Percentiles rank a stretch among this genome's conserved stretches.
Conservation (phyloP, 2,113 vertebrate genomes). For the Myotis yumanensis region DNA sequence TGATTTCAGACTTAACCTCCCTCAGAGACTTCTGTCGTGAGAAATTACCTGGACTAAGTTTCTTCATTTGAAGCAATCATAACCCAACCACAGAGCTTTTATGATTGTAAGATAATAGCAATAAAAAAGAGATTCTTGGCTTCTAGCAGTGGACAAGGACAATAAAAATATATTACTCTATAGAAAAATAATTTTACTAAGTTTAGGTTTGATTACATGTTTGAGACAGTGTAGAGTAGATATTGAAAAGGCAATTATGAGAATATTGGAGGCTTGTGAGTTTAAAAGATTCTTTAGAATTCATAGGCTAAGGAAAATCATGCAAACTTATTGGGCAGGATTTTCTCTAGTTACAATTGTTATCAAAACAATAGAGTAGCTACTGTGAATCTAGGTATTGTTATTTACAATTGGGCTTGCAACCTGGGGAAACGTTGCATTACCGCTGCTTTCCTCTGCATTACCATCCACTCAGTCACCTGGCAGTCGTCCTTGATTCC, state of each 20-base stretch:
- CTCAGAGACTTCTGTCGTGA: slow-evolving; percentile 74
- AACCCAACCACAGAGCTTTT: slow-evolving; percentile 64
- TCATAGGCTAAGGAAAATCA: neutral
- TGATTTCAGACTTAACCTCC: slow-evolving; percentile 78
- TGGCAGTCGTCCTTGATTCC: neutral
- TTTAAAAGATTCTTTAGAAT: slow-evolving; percentile 51
- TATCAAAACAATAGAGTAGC: neutral
- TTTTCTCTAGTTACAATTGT: slow-evolving; percentile 40
- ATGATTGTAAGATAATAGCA: slow-evolving; percentile 66
- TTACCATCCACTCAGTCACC: neutral
- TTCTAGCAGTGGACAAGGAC: slow-evolving; percentile 56
- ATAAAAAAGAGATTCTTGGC: slow-evolving; percentile 68
- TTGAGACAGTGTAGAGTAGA: slow-evolving; percentile 41
- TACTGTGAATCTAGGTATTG: neutral
- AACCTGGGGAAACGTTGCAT: neutral
- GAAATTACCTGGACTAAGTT: slow-evolving; percentile 75
- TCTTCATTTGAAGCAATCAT: slow-evolving; percentile 74
- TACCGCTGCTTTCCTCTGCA: neutral
- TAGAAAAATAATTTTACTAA: slow-evolving; percentile 62
- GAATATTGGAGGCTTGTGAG: slow-evolving; percentile 52
- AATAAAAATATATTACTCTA: slow-evolving; percentile 72
- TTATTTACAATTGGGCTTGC: neutral
- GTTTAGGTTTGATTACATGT: slow-evolving; percentile 55
- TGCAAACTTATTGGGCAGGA: neutral
- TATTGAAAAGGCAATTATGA: slow-evolving; percentile 67